A percentile compares a stretch with the other conserved stretches of the same genome.
These are phyloP conservation scores for Piaya cayana DNA, from an alignment of 2,113 vertebrate genomes.

Conservation along the genomic window DNA sequence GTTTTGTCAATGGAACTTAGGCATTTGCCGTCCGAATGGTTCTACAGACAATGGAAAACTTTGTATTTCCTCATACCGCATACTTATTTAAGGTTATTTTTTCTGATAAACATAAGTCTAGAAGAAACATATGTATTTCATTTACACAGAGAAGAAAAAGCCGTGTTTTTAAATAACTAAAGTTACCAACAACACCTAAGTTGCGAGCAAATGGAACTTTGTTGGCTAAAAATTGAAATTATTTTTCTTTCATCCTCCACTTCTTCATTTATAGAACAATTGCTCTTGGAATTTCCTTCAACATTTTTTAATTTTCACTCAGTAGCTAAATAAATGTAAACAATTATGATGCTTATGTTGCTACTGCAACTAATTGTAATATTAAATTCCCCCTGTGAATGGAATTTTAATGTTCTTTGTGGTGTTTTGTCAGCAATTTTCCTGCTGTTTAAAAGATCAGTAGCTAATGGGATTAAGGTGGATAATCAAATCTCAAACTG, in stretches of 20 bases:
- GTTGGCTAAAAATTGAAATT: not conserved
- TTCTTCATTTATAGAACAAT: not conserved
- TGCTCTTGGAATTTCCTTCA: conserved; percentile 19
- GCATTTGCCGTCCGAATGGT: not conserved
- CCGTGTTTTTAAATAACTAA: not conserved
- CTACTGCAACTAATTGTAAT: conserved; percentile 61
- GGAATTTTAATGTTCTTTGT: conserved; percentile 63
- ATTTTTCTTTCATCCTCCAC: not conserved
- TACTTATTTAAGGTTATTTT: not conserved
- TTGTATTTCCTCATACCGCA: not conserved
- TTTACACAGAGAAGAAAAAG: not conserved
- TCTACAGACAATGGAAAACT: not conserved
- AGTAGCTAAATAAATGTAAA: conserved; percentile 62
- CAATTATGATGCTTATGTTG: conserved; percentile 52
- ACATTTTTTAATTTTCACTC: conserved; percentile 26
- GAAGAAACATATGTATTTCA: not conserved
- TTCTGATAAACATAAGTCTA: not conserved
- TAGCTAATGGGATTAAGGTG: conserved; percentile 77
- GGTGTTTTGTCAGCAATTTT: conserved; percentile 75
- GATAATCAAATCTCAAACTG: conserved; percentile 78
- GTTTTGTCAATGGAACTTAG: not conserved
- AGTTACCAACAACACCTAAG: not conserved
- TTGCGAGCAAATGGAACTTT: not conserved
- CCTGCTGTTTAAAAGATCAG: conserved; percentile 73
- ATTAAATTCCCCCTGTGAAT: conserved; percentile 53